A percentile compares a stretch with the other conserved stretches of the same genome.
phyloP scores from a whole-genome alignment of 2,888 invertebrate species.

The Yponomeuta sedellus region DNA sequence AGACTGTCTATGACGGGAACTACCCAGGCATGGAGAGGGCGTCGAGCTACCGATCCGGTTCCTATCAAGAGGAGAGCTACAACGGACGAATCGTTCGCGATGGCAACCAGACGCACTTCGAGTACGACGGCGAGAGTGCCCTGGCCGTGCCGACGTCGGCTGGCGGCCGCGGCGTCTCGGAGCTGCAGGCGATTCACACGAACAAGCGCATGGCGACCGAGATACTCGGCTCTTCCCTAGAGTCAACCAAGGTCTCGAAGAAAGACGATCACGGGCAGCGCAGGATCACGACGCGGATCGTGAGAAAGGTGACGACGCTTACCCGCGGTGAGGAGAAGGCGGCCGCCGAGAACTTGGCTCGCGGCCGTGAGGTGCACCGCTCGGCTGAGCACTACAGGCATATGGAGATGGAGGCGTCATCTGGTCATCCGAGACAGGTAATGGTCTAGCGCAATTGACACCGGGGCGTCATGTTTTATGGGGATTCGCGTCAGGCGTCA shows the following conservation, averaged over 20 bases:
- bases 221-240: conserved; percentile 88
- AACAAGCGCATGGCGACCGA: conserved; percentile 89
- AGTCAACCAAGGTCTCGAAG: conserved; percentile 89
- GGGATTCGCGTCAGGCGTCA: too few relatives aligned
- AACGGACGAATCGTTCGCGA: conserved; percentile 67
- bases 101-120: conserved; percentile 71
- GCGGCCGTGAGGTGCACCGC: conserved; percentile 77
- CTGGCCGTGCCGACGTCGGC: conserved; percentile 62
- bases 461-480: neutral
- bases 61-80: conserved; percentile 63
- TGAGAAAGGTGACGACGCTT: conserved; percentile 91
- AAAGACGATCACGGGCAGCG: conserved; percentile 86
- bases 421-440: conserved; percentile 81
- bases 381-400: conserved; percentile 76
- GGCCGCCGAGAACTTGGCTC: conserved; percentile 81
- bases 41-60: conserved; percentile 59
- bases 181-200: conserved; percentile 86
- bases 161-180: conserved; percentile 67
- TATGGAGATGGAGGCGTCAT: conserved; percentile 67
- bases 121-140: conserved; percentile 63
- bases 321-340: conserved; percentile 90
- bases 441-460: conserved; percentile 73
- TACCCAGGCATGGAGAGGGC: conserved; percentile 64
- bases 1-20: conserved; percentile 69
- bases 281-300: conserved; percentile 90